Evolutionary conservation across 2,888 invertebrate species (phyloP), one percentile per base, ranked within the genome.

Genomic region (Linnaemya vulpina): DNA sequence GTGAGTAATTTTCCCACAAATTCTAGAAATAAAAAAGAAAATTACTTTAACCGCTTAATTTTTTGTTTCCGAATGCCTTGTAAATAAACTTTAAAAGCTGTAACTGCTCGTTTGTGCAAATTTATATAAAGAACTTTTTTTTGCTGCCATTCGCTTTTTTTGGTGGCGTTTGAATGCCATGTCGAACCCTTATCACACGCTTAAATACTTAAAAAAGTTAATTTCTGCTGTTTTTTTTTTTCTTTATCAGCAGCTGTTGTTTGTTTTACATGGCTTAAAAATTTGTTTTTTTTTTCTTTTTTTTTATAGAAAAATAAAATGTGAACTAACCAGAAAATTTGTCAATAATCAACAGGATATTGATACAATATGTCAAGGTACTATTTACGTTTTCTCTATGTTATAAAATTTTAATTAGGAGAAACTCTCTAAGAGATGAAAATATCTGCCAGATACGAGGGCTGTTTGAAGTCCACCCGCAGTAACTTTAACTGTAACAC

Each of bases 151-250:
- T n/a, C n/a, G n/a, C n/a, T n/a, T n/a, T n/a, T n/a, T n/a, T n/a
- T n/a, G n/a, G 15, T 25, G 15, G 8, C 15, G 30, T 30, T 55
- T 30, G 15, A 25, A 30, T 55, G 3, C 13, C 38, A 38, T 38
- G 60, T 60, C 60, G 17, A 38, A 60, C 60, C 60, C 60, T 60
- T 38, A 38, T 60, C 60, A 60, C 38, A 38, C 38, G 11, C 35
- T 38, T 17, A 38, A 38, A 60, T 30, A 38, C 60, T 38, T 38
- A 38, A 60, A 38, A 60, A 60, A 38, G 60, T 11, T 38, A 60
- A 60, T 38, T 60, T 35, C 1, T 17, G 1, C 17, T 11, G 8
- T 25, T 1, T 15, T 55, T 17, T 38, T 35, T 11, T 60, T 60
- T 1, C 10, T 15, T 58, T 58, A 4, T 60, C 38, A 4, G 30